These are phyloP conservation scores for Caenorhabditis parvicauda DNA, from an alignment of 2,888 invertebrate species.

Conservation along the genomic window DNA sequence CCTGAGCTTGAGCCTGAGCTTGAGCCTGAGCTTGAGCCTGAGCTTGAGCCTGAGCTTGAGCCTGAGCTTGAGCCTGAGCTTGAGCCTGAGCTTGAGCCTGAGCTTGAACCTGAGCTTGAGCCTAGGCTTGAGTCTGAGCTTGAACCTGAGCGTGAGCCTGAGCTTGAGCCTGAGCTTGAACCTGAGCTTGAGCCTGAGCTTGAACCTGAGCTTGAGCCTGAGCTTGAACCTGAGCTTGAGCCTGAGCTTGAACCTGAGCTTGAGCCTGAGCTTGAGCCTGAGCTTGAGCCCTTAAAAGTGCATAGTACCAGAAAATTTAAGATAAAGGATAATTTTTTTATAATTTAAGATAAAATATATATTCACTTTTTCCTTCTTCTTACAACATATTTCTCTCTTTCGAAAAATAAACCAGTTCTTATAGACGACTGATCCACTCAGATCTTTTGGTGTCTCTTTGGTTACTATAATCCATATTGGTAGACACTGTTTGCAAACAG, in stretches of 20 bases:
- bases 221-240: conserved; percentile 8
- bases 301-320: no score
- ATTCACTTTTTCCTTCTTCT: no score
- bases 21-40: conserved; percentile 7
- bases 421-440: no score
- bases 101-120: conserved; percentile 6
- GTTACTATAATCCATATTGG: no score
- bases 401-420: no score
- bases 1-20: conserved; percentile 7
- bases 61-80: conserved; percentile 6
- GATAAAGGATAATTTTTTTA: no score
- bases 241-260: conserved; percentile 6
- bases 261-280: conserved; percentile 6
- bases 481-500: no score
- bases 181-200: conserved; percentile 7
- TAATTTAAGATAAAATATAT: no score
- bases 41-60: conserved; percentile 7
- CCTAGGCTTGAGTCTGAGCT: conserved; percentile 6
- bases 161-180: conserved; percentile 6
- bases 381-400: no score
- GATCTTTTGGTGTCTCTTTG: no score
- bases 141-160: conserved; percentile 7
- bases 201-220: conserved; percentile 7
- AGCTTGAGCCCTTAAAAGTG: conserved; percentile 5
- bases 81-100: conserved; percentile 8